Base-by-base conservation (phyloP, 2,113 vertebrate genomes). In the Ifrita kowaldi region DNA sequence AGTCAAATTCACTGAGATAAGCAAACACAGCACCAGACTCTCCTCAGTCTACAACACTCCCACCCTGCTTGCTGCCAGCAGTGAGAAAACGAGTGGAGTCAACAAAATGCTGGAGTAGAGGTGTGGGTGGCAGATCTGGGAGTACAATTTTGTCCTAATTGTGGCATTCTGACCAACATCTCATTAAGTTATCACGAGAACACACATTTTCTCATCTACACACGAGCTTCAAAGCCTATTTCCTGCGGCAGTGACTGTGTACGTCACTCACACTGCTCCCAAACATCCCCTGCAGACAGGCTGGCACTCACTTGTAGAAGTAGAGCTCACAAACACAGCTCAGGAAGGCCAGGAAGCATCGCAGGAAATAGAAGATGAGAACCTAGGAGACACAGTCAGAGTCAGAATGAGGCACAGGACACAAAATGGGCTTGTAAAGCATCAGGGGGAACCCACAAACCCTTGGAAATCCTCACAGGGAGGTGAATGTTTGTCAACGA, bases 251-350 rank as follows among this genome's bases (percentile, higher is more conserved):
- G 22, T 16, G 75, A 28, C 12, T 5, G 32, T 1, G 8, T 13
- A 2, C 9, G 21, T 8, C 50, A 62, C 52, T 69, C 55, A 32
- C 24, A 7, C 1, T 21, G 41, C 69, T 55, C 24, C 47, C 64
- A 55, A 28, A 35, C 7, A 42, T 7, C 64, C 37, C 41, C 42
- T 89, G 67, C 26, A 89, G 68, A 53, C 55, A 84, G 20, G 3
- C 89, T 21, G 84, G 74, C 95, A 99, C 99, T 99, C 97, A 99
- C 99, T 99, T 99, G 97, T 99, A 99, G 97, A 99, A 99, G 97
- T 99, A 99, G 96, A 99, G 99, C 60, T 99, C 99, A 97, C 99
- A 99, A 88, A 99, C 30, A 83, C 99, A 99, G 98, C 99, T 99
- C 97, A 98, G 97, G 97, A 99, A 99, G 18, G 99, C 99, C 96